These are phyloP conservation scores for Crotalus tigris DNA, from an alignment of 2,113 vertebrate genomes.

Conservation along the genomic window DNA sequence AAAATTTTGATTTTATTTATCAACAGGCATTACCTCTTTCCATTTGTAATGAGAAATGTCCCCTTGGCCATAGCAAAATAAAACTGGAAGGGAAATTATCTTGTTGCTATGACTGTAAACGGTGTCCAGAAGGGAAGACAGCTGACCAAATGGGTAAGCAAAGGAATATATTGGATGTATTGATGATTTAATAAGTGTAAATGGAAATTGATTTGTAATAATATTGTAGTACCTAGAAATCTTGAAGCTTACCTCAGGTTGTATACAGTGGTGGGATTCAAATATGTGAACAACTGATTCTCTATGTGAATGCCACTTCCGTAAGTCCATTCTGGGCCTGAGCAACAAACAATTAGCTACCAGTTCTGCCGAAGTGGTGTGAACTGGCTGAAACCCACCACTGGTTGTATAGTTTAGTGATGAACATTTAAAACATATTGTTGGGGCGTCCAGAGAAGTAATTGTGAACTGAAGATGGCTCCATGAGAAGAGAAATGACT, in stretches of 20 bases:
- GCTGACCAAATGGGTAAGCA: background rate
- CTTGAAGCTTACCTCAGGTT: background rate
- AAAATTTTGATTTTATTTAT: background rate
- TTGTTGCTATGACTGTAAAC: background rate
- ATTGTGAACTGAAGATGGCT: background rate
- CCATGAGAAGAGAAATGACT: background rate
- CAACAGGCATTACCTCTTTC: background rate
- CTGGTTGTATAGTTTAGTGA: background rate
- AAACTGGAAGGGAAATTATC: background rate
- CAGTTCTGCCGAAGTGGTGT: too few species aligned
- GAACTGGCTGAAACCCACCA: too few species aligned
- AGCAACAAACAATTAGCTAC: too few species aligned
- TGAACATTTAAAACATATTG: background rate
- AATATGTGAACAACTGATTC: too few species aligned
- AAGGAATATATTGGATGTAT: background rate
- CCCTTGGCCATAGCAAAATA: background rate
- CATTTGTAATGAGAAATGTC: background rate
- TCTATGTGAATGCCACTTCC: too few species aligned
- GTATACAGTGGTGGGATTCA: background rate
- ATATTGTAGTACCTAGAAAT: background rate
- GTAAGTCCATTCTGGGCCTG: too few species aligned
- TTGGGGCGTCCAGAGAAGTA: background rate
- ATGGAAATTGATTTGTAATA: background rate
- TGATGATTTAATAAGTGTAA: background rate
- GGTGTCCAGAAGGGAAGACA: background rate